Conservation (phyloP, 2,113 vertebrate genomes). For the Leptobrachium ailaonicum region DNA sequence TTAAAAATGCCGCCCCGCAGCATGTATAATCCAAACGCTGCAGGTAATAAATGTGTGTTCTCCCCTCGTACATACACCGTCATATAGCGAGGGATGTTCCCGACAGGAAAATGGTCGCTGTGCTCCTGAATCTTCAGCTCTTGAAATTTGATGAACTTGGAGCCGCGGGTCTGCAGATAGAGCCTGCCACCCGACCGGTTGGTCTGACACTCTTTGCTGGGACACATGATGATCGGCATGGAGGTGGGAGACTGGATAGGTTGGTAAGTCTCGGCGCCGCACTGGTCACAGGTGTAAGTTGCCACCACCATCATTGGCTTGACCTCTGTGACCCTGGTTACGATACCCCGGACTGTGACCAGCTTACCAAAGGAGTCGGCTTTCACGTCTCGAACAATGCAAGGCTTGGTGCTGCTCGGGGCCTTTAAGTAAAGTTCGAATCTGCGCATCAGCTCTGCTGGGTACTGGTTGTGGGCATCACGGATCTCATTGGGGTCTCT, state of each 20-base stretch:
- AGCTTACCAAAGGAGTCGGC: conserved; percentile 85
- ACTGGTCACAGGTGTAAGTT: conserved; percentile 91
- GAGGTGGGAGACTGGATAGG: conserved; percentile 86
- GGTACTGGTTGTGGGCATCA: conserved; percentile 82
- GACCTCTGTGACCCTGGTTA: conserved; percentile 86
- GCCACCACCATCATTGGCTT: conserved; percentile 91
- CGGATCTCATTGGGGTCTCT: conserved; percentile 70
- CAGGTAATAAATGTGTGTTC: no score
- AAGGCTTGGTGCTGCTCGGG: conserved; percentile 74
- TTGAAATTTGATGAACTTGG: conserved; percentile 89
- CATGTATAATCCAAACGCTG: no score
- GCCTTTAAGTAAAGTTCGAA: conserved; percentile 88
- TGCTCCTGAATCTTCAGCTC: conserved; percentile 90
- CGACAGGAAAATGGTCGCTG: no score
- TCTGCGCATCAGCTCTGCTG: conserved; percentile 88
- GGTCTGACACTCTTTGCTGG: conserved; percentile 88
- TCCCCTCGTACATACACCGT: no score
- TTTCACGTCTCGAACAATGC: conserved; percentile 83
- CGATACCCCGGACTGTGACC: conserved; percentile 82
- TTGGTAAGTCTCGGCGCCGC: conserved; percentile 90
- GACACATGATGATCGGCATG: conserved; percentile 89
- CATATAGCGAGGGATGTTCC: no score
- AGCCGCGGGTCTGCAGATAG: conserved; percentile 88
- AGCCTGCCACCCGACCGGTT: conserved; percentile 87
- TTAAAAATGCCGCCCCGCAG: no score